A percentile compares a stretch with the other conserved stretches of the same genome.
phyloP scores from a whole-genome alignment of 2,888 invertebrate species.

The Isotomurus palustris region DNA sequence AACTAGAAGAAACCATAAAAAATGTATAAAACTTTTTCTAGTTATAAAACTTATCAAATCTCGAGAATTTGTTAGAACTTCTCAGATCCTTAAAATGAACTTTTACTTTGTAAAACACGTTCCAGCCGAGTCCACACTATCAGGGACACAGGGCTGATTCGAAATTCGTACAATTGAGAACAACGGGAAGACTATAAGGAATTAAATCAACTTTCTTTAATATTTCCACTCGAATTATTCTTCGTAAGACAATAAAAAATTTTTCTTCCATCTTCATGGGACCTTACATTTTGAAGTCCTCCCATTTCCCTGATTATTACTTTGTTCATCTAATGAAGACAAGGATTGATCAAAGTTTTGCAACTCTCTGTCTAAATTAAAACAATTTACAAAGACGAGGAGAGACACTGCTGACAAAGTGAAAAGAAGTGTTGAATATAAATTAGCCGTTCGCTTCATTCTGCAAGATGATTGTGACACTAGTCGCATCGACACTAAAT shows the following conservation, averaged over 20 bases:
- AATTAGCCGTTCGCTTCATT: too few relatives aligned
- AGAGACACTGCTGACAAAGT: too few relatives aligned
- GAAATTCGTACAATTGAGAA: constrained; percentile 40
- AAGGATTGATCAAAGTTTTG: constrained; percentile 10
- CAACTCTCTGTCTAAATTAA: constrained; percentile 12
- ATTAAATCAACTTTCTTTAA: constrained; percentile 15
- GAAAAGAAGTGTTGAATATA: constrained; percentile 3
- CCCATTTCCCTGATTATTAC: constrained; percentile 12
- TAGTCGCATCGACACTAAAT: too few relatives aligned
- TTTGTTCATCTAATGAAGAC: background rate
- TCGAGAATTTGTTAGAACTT: constrained; percentile 10
- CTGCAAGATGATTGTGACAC: too few relatives aligned
- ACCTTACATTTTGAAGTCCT: constrained; percentile 19
- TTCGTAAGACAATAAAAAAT: constrained; percentile 12
- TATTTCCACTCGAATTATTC: constrained; percentile 16
- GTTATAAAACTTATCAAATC: constrained; percentile 17
- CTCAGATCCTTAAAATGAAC: constrained; percentile 6
- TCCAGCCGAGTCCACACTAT: constrained; percentile 21
- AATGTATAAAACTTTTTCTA: constrained; percentile 13
- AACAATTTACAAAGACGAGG: constrained; percentile 8
- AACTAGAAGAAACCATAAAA: constrained; percentile 16
- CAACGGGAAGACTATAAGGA: constrained; percentile 36
- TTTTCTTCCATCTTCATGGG: too few relatives aligned
- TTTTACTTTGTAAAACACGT: constrained; percentile 43
- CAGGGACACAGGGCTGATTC: constrained; percentile 38